Evolutionary conservation across 2,797 vertebrate species (phyloP), one percentile per base, ranked within the genome.

Genomic region (Acropternis orthonyx): DNA sequence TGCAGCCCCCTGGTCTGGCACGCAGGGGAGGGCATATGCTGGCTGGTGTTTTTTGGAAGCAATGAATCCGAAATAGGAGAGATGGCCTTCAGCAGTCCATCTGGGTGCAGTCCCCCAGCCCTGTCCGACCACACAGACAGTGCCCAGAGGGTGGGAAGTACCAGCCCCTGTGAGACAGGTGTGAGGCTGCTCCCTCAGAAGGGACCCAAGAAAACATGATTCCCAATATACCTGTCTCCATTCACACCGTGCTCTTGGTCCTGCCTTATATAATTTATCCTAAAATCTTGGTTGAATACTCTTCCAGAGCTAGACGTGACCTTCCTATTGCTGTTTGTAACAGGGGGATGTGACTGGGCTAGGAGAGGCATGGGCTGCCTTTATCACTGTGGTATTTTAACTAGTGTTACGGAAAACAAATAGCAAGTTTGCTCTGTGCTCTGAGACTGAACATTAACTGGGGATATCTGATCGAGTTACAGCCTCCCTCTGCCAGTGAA

Each of bases 31-130:
- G 12, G 24, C 5, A 0, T 0, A 3, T 12, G n/a, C 66, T 89
- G 16, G 4, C 43, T 39, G 4, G 9, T 17, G 28, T 3, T 5
- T 68, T 69, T 36, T 63, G 59, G 58, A 56, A 56, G 37, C 14
- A 41, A 26, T 0, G 1, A 16, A 24, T 24, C 39, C 6, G 1
- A 39, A 55, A 8, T 1, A 67, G 36, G 58, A 55, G 54, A 14
- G 5, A 1, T 1, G 0, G 0, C 26, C 28, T 3, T 28, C 43
- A 62, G 52, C 61, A 21, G 9, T 28, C 0, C 0, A 0, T 51
- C 3, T 5, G 61, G 32, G 19, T 28, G 74, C 62, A 28, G 37
- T 4, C 4, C 34, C 49, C 21, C 21, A 27, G 48, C 52, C 32
- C 61, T 43, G 20, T 32, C 23, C 48, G 27, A 14, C 5, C 1